These are phyloP conservation scores for Paelopatides confundens DNA, from an alignment of 53 echinoderm and acorn worm genomes.

Conservation along the genomic window DNA sequence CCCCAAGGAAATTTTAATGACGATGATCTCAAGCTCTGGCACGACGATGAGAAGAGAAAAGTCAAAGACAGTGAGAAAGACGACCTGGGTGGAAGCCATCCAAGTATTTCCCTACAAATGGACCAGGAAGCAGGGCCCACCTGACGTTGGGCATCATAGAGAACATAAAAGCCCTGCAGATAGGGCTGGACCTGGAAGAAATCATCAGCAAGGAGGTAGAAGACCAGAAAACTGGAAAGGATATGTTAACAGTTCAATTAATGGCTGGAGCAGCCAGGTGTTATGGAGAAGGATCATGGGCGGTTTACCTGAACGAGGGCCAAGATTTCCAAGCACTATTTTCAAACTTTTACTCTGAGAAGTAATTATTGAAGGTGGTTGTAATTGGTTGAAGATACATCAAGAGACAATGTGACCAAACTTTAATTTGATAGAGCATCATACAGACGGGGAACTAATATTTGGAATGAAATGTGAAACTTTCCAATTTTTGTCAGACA, in stretches of 20 bases:
- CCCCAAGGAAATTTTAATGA: constrained; percentile 68
- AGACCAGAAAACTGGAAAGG: constrained; percentile 4
- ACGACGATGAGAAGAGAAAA: constrained; percentile 21
- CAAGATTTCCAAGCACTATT: constrained; percentile 56
- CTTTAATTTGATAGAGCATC: too few relatives aligned
- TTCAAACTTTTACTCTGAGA: constrained; percentile 61
- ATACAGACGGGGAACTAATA: too few relatives aligned
- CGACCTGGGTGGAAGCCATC: constrained; percentile 53
- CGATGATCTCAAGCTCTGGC: constrained; percentile 73
- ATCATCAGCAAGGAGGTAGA: constrained; percentile 76
- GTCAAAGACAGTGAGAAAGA: neutral
- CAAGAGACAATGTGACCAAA: too few relatives aligned
- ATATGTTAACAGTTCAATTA: constrained; percentile 26
- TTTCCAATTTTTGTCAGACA: too few relatives aligned
- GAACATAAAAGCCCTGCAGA: constrained; percentile 72
- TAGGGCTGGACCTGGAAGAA: constrained; percentile 74
- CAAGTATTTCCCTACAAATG: constrained; percentile 81
- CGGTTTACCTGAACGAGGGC: constrained; percentile 73
- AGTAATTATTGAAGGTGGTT: too few relatives aligned
- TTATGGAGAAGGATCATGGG: constrained; percentile 84
- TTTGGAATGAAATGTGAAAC: too few relatives aligned
- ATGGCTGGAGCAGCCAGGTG: constrained; percentile 57
- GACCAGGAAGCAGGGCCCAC: constrained; percentile 85
- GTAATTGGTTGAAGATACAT: too few relatives aligned
- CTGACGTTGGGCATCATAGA: constrained; percentile 65